Conservation (phyloP, 2,888 invertebrate species). For the Augochlorella aurata region DNA sequence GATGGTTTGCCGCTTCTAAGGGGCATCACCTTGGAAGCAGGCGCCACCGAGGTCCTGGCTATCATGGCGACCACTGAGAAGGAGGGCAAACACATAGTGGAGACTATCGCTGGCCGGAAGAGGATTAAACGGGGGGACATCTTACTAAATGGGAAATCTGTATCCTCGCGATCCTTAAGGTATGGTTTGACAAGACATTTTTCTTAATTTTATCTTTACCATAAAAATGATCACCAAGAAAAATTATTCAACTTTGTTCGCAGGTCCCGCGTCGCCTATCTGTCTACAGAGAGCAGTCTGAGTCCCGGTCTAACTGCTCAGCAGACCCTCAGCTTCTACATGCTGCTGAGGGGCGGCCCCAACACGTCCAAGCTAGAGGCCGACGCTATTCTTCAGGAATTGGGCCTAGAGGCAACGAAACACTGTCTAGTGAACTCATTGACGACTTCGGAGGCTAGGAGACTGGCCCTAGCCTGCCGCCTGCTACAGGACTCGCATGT, state of each 20-base stretch:
- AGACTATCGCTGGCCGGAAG: constrained; percentile 90
- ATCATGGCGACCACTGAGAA: constrained; percentile 94
- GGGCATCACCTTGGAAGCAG: constrained; percentile 92
- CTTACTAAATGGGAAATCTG: constrained; percentile 92
- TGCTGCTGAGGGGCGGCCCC: constrained; percentile 87
- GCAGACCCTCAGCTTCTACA: constrained; percentile 93
- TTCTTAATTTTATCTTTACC: neutral
- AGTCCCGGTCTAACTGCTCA: constrained; percentile 94
- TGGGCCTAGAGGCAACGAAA: constrained; percentile 94
- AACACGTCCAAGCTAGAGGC: constrained; percentile 86
- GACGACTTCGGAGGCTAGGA: constrained; percentile 93
- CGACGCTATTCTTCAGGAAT: constrained; percentile 93
- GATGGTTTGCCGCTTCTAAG: constrained; percentile 84
- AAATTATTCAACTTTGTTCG: neutral
- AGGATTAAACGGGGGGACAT: constrained; percentile 89
- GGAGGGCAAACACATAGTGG: constrained; percentile 93
- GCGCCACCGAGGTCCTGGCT: constrained; percentile 95
- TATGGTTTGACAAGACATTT: constrained; percentile 39
- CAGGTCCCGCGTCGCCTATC: constrained; percentile 88
- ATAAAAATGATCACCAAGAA: too few relatives aligned
- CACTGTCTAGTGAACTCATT: constrained; percentile 93
- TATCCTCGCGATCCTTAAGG: constrained; percentile 87
- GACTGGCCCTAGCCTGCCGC: constrained; percentile 95
- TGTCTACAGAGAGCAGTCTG: constrained; percentile 89
- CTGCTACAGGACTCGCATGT: constrained; percentile 93